Evolutionary conservation across 2,888 invertebrate species (phyloP).

Genomic region (Galeruca laticollis): DNA sequence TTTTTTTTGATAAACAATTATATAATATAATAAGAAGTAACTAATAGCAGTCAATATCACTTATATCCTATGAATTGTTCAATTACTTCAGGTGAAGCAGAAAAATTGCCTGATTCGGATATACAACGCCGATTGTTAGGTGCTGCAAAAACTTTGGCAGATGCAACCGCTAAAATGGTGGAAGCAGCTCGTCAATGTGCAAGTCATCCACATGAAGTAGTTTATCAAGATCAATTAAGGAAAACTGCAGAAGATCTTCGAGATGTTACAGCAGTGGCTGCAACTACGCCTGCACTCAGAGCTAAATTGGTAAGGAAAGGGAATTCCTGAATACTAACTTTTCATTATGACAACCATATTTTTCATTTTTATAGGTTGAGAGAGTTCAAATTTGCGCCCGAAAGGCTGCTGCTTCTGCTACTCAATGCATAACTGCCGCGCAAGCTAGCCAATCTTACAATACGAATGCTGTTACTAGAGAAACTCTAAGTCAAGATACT

Average conservation of each 20-base stretch:
- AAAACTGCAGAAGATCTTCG: constrained; percentile 94
- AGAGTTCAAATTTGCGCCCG: constrained; percentile 80
- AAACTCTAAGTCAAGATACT: constrained; percentile 82
- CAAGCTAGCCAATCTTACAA: constrained; percentile 85
- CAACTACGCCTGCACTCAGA: constrained; percentile 79
- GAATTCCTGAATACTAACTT: background rate
- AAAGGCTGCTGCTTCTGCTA: constrained; percentile 88
- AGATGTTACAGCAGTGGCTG: constrained; percentile 89
- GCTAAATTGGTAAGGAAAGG: constrained; percentile 70
- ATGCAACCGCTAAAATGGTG: constrained; percentile 95
- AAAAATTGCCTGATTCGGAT: constrained; percentile 86
- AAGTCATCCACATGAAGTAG: constrained; percentile 82
- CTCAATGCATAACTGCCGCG: constrained; percentile 91
- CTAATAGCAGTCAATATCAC: too few relatives aligned
- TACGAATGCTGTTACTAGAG: constrained; percentile 76
- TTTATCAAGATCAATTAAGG: constrained; percentile 84
- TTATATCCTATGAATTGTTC: background rate
- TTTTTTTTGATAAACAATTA: too few relatives aligned
- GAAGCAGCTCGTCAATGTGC: constrained; percentile 96
- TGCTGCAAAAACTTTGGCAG: constrained; percentile 94
- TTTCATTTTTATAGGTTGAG: constrained; percentile 63
- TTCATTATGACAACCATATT: background rate
- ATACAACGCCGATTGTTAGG: constrained; percentile 86
- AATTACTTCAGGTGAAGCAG: constrained; percentile 80
- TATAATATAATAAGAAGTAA: too few relatives aligned